Evolutionary conservation across 2,113 vertebrate species (phyloP).

Genomic region (Psittacara wagleri): DNA sequence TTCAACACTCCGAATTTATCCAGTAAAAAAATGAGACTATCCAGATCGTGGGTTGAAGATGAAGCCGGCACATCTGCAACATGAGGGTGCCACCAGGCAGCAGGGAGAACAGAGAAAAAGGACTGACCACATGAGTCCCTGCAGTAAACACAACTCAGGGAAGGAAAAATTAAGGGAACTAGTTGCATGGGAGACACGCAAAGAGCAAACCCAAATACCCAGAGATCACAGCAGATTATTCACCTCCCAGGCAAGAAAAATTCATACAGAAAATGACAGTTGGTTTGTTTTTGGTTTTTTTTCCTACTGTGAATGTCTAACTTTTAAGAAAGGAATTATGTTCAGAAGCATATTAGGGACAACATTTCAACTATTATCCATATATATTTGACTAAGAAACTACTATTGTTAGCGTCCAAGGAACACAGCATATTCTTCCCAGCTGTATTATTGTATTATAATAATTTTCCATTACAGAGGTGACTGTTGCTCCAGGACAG

Average conservation of each 20-base stretch:
- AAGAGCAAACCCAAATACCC: background rate
- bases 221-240: background rate
- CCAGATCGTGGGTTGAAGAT: background rate
- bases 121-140: background rate
- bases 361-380: conserved; percentile 3
- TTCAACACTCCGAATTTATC: background rate
- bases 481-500: conserved; percentile 49
- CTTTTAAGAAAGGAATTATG: background rate
- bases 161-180: background rate
- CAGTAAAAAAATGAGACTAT: background rate
- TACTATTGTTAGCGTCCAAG: conserved; percentile 18
- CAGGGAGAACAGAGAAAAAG: background rate
- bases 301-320: background rate
- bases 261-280: background rate
- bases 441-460: conserved; percentile 60
- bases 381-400: conserved; percentile 17
- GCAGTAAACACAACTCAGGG: background rate
- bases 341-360: background rate
- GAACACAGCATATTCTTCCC: conserved; percentile 51
- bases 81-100: background rate
- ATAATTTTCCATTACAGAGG: conserved; percentile 66
- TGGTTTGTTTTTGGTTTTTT: background rate
- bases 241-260: background rate
- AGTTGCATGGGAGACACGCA: background rate
- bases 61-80: background rate